Base-by-base conservation (phyloP, 2,797 vertebrate genomes). In the Enteromius unitaeniatus region DNA sequence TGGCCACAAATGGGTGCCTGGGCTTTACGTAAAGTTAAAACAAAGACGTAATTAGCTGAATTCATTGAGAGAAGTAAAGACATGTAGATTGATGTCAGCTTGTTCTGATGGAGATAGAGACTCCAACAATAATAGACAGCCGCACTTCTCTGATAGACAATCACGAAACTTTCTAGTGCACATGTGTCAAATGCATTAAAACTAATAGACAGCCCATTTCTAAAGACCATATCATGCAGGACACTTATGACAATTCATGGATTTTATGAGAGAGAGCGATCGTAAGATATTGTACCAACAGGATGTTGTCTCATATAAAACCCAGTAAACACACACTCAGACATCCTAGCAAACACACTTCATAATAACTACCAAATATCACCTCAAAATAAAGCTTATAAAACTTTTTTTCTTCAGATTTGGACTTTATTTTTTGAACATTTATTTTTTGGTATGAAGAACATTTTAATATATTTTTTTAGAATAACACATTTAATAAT, bases 61-160 rank as follows among this genome's bases (percentile, higher is more conserved):
- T 83, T 58, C 28, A 76, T 76, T 58, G 40, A 60, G 40, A 82
- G 72, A 65, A 21, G 11, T 49, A 47, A 73, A 67, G 47, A 67
- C 7, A 6, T 31, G 17, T 55, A 55, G 45, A 68, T 68, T 67
- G 17, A 14, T 47, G 21, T 42, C 17, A 15, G 60, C 6, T 53
- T 82, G 42, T 76, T 65, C 6, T 64, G 37, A 40, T 37, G 3
- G 37, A 37, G 14, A 6, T 26, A 17, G 14, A 28, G 68, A 17
- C 6, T 8, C 42, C 6, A 42, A 42, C 21, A 17, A 70, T 45
- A 47, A 17, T 70, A 28, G 42, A 70, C 42, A 7, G n/a, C n/a
- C 21, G 5, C 21, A 13, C 21, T 42, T 42, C 21, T 45, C 2
- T 45, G 65, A 53, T 21, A 53, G 34, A n/a, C 34, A 3, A 2